Evolutionary conservation across 2,888 invertebrate species (phyloP).

Genomic region (Heliconius charithonia): DNA sequence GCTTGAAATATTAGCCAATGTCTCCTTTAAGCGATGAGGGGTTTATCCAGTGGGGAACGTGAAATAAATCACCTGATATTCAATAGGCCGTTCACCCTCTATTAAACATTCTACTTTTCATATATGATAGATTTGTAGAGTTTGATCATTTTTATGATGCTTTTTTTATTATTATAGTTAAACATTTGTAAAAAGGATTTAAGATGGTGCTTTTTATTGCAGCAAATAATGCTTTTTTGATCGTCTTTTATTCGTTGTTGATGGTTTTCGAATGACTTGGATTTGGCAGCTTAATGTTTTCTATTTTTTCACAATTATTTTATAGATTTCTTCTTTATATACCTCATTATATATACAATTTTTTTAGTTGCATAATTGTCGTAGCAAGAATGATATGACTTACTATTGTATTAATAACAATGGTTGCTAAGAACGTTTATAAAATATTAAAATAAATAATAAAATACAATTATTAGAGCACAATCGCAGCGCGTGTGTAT

Average conservation of each 20-base stretch:
- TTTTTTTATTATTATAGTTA: not conserved
- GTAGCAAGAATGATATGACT: not conserved
- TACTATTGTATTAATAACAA: not conserved
- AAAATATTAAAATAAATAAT: too few species aligned
- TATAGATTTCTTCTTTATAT: not conserved
- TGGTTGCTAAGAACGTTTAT: too few species aligned
- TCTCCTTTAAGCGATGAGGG: constrained; percentile 33
- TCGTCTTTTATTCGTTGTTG: constrained; percentile 7
- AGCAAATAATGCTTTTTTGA: constrained; percentile 6
- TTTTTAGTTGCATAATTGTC: not conserved
- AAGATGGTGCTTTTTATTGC: not conserved
- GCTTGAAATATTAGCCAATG: constrained; percentile 36
- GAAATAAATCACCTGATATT: constrained; percentile 70
- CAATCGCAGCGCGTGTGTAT: constrained; percentile 15
- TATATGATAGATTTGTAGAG: constrained; percentile 47
- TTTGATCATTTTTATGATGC: not conserved
- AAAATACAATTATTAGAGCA: constrained; percentile 30
- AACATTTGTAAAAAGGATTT: not conserved
- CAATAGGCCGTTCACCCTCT: constrained; percentile 68
- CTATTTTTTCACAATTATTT: constrained; percentile 2
- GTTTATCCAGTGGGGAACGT: constrained; percentile 52
- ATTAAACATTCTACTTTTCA: constrained; percentile 54
- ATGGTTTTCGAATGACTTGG: constrained; percentile 6
- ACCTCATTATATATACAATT: not conserved
- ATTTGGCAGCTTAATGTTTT: constrained; percentile 14